phyloP scores from a whole-genome alignment of 1,140 invertebrate species.

The Venturia canescens region DNA sequence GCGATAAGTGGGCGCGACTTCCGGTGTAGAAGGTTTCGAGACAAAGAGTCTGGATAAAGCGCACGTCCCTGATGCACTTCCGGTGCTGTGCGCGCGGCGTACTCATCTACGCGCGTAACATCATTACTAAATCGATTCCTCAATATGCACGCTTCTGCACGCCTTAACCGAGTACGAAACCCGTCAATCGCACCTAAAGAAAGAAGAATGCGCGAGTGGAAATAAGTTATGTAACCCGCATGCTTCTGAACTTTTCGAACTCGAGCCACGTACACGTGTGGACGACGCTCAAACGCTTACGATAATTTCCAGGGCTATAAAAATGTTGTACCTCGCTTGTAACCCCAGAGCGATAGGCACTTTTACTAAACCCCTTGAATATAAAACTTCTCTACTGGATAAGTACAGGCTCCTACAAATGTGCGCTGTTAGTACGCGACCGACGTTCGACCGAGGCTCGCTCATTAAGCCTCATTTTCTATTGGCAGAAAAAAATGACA shows the following conservation, averaged over 20 bases:
- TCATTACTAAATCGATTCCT: not conserved
- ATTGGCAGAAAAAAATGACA: not conserved
- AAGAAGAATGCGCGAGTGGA: not conserved
- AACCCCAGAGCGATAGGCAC: not conserved
- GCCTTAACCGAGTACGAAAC: not conserved
- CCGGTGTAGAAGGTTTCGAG: not conserved
- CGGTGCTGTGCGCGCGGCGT: not conserved
- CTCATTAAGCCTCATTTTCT: not conserved
- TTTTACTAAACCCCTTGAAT: slow-evolving; percentile 3
- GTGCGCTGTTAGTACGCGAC: not conserved
- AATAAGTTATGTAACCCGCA: not conserved
- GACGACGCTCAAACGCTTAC: slow-evolving; percentile 13
- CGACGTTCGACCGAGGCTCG: not conserved
- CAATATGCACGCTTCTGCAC: not conserved
- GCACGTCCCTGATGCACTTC: not conserved
- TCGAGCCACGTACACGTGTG: slow-evolving; percentile 11
- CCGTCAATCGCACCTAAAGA: not conserved
- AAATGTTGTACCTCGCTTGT: slow-evolving; percentile 15
- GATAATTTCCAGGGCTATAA: slow-evolving; percentile 17
- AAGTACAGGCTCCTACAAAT: not conserved
- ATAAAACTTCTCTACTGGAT: not conserved
- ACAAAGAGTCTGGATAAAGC: not conserved
- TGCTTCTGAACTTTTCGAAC: slow-evolving; percentile 12
- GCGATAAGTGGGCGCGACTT: slow-evolving; percentile 4
- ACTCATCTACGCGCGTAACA: not conserved